phyloP scores from a whole-genome alignment of 2,113 vertebrate genomes.

The Odontesthes bonariensis region DNA sequence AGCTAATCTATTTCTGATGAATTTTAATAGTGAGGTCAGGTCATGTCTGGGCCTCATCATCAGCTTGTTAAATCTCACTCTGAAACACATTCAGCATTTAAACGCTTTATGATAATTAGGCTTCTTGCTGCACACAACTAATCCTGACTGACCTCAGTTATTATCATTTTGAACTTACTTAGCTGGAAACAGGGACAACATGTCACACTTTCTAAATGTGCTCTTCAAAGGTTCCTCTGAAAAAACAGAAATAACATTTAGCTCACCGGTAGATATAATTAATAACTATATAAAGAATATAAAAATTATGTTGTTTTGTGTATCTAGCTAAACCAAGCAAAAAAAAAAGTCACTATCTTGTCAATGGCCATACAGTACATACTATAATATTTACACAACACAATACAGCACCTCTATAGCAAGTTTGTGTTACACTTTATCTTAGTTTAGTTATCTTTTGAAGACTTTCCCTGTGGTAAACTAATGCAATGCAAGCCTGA shows the following conservation, averaged over 20 bases:
- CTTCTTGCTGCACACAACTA: conserved; percentile 31
- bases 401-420: too few relatives aligned
- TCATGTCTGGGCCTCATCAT: conserved; percentile 57
- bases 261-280: too few relatives aligned
- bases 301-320: too few relatives aligned
- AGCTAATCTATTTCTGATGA: conserved; percentile 57
- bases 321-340: too few relatives aligned
- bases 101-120: conserved; percentile 62
- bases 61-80: conserved; percentile 67
- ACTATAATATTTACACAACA: too few relatives aligned
- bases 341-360: too few relatives aligned
- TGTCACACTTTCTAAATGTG: conserved; percentile 19
- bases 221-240: conserved; percentile 17
- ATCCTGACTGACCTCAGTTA: conserved; percentile 41
- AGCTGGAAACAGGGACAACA: conserved; percentile 16
- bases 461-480: too few relatives aligned
- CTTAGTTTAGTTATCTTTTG: too few relatives aligned
- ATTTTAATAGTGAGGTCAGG: conserved; percentile 62
- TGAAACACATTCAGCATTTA: conserved; percentile 56
- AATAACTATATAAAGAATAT: too few relatives aligned
- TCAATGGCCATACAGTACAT: too few relatives aligned
- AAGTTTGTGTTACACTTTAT: too few relatives aligned
- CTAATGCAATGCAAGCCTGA: too few relatives aligned
- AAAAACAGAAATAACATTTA: background rate
- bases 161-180: conserved; percentile 46